Evolutionary conservation across 2,888 invertebrate genomes (phyloP), one percentile per base, ranked within the genome.

Genomic region (Callinectes sapidus): DNA sequence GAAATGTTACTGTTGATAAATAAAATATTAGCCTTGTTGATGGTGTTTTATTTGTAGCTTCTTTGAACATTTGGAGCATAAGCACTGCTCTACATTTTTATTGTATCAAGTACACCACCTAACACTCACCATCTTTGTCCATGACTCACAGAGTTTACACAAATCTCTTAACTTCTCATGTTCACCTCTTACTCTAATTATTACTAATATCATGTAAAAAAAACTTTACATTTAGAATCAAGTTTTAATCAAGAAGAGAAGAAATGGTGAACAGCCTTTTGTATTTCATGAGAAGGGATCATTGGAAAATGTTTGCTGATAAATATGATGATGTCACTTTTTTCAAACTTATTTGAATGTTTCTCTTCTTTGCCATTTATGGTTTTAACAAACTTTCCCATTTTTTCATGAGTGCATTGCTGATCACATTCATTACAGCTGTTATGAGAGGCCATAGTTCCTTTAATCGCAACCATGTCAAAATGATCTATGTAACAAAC

Each of bases 11-110:
- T 92, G 92, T 92, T 92, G 92, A 92, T 87, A 61, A 92, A 92
- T 92, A 90, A 92, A 92, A 89, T 92, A 92, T 92, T 92, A 92
- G 90, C 90, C 90, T 92, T 92, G 92, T 92, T 92, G 92, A 92
- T 61, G 61, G 5, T 61, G 61, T 61, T 61, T 61, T 61, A 61
- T 61, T 61, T 61, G 61, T 23, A 61, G 61, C 18, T 61, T 16
- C 23, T 13, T 61, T 61, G 18, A 23, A 61, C 61, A 61, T 13
- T 61, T 18, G 13, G 3, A 61, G 23, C 61, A 61, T 23, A 18
- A 6, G 23, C 23, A 61, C 18, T 61, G 23, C 23, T 61, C 23
- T 3, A 61, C 61, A 61, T 61, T 61, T 23, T 23, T 61, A 23
- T 2, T 61, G 18, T 23, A 61, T 23, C 10, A 61, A 61, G 5